Conservation (phyloP, 2,888 invertebrate species). For the Eilema griseolum region DNA sequence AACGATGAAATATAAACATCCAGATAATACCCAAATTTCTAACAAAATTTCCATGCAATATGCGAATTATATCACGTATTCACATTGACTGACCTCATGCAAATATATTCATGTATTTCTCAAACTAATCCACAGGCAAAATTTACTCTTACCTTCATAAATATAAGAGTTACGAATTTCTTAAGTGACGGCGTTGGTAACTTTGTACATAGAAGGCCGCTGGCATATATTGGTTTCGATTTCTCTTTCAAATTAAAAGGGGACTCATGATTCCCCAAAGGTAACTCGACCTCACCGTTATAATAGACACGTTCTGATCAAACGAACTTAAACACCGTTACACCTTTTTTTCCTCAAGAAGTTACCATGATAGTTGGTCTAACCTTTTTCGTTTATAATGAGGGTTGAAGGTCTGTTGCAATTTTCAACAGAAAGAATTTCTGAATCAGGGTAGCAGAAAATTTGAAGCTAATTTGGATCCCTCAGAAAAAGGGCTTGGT, state of each 20-base stretch:
- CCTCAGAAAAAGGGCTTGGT: conserved; percentile 5
- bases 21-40: conserved; percentile 29
- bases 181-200: not conserved
- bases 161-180: conserved; percentile 15
- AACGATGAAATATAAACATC: conserved; percentile 29
- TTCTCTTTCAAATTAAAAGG: conserved; percentile 70
- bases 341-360: conserved; percentile 37
- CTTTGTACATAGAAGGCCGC: conserved; percentile 35
- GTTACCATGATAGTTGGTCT: conserved; percentile 19
- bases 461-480: conserved; percentile 15
- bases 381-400: conserved; percentile 26
- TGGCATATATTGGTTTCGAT: conserved; percentile 61
- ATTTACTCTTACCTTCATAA: not conserved
- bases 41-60: conserved; percentile 50
- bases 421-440: conserved; percentile 13
- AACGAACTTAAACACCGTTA: conserved; percentile 41
- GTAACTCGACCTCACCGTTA: conserved; percentile 45
- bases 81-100: conserved; percentile 44
- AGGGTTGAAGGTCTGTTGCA: conserved; percentile 18
- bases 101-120: conserved; percentile 12
- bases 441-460: conserved; percentile 10
- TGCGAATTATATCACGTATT: conserved; percentile 49
- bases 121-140: conserved; percentile 14
- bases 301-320: conserved; percentile 47
- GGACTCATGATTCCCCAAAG: conserved; percentile 66